These are phyloP conservation scores for Bombus polaris DNA, from an alignment of 1,140 invertebrate genomes.

Conservation along the genomic window DNA sequence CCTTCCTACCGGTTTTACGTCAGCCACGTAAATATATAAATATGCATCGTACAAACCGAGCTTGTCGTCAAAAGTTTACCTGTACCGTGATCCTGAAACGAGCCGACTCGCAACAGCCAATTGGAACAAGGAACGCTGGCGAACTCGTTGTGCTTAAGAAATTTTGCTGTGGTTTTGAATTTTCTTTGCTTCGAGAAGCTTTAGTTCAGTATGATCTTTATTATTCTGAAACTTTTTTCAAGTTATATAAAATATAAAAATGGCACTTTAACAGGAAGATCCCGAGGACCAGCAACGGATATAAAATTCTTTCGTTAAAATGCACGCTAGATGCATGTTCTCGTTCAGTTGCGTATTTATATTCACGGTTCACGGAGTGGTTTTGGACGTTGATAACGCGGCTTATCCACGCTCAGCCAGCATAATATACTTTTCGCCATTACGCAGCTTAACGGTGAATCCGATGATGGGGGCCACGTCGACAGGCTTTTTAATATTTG, in stretches of 20 bases:
- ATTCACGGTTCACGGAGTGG: conserved; percentile 28
- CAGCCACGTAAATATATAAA: conserved; percentile 21
- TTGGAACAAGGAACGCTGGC: neutral
- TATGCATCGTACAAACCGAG: conserved; percentile 17
- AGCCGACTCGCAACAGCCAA: neutral
- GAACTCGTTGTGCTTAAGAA: neutral
- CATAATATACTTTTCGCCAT: conserved; percentile 46
- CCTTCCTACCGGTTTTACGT: neutral
- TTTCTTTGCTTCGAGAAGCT: no score
- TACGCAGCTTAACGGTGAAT: conserved; percentile 43
- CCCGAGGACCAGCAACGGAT: no score
- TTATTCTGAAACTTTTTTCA: neutral
- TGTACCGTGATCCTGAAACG: neutral
- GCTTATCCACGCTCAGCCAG: conserved; percentile 24
- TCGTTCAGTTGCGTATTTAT: conserved; percentile 14
- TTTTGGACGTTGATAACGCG: conserved; percentile 8
- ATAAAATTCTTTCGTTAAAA: neutral
- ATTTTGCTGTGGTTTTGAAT: neutral
- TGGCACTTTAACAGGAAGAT: no score
- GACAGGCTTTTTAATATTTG: conserved; percentile 36
- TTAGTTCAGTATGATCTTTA: neutral
- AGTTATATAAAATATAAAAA: neutral
- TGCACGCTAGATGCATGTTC: neutral
- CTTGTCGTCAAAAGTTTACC: conserved; percentile 11
- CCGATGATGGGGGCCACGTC: conserved; percentile 22